Evolutionary conservation across 2,797 vertebrate species (phyloP), one percentile per base, ranked within the genome.

Genomic region (Spondyliosoma cantharus): DNA sequence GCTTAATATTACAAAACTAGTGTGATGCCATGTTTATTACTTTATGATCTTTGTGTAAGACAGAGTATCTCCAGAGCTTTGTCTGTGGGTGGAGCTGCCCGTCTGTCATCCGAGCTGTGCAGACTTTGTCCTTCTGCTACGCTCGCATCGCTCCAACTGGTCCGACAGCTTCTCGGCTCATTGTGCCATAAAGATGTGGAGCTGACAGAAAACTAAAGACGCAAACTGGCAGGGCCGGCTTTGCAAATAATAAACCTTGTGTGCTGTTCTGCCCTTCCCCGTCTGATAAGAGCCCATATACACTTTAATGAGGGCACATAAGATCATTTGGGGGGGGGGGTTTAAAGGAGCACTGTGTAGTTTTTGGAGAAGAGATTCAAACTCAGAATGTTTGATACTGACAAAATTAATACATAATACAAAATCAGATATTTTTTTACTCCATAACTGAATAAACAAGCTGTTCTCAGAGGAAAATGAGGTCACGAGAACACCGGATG

Each of bases 101-200:
- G 27, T 20, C 13, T 48, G 27, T 29, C 16, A n/a, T 49, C 11
- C 19, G 24, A 64, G 20, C 50, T 42, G 5, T 58, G 4, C 80
- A 69, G 71, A 85, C 86, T 87, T 87, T 85, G 71, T n/a, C 74
- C 37, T 14, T 56, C 63, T 25, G 17, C 43, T 53, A 12, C 17
- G 16, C 27, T 3, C 19, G 45, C 5, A 0, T 12, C 1, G 45
- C 37, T 69, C 11, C 19, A 74, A 90, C 91, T 75, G 74, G 90
- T 90, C 63, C 22, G 81, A 82, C 88, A 2, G 54, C 86, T 84
- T 71, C 22, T 70, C 20, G 50, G 17, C 17, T 50, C 17, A 24
- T 19, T 25, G 49, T 53, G 11, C 42, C 1, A 24, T 73, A 81
- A 79, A 83, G 54, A 60, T 37, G 73, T 59, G 49, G 17, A 46